Percentiles rank a stretch among this genome's conserved stretches.
phyloP scores from a whole-genome alignment of 2,797 vertebrate species.

The Morus bassanus region DNA sequence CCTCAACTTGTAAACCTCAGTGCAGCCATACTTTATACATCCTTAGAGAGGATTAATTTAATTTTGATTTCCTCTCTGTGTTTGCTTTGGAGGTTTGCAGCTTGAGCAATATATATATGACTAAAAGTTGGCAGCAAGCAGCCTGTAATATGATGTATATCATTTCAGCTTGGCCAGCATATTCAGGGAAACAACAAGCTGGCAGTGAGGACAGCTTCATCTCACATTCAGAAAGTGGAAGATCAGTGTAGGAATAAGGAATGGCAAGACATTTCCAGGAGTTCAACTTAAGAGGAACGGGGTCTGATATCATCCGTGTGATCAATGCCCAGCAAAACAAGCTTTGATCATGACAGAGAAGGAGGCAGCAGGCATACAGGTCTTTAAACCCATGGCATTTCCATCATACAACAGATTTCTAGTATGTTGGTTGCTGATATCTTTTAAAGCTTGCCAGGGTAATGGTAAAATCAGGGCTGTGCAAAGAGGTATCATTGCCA shows the following conservation, averaged over 20 bases:
- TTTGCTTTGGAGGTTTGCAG: slow-evolving; percentile 73
- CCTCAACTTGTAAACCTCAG: not conserved
- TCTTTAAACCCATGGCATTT: not conserved
- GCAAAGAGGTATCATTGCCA: not conserved
- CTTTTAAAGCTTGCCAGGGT: not conserved
- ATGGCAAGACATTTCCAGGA: not conserved
- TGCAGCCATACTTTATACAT: slow-evolving; percentile 59
- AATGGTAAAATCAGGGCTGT: not conserved
- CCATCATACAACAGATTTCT: not conserved
- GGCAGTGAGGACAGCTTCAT: not conserved
- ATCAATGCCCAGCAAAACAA: not conserved
- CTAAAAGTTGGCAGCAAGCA: slow-evolving; percentile 55
- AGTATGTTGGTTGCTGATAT: not conserved
- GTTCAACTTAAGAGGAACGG: not conserved
- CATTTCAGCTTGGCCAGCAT: slow-evolving; percentile 2
- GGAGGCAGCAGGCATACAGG: not conserved
- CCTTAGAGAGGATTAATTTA: slow-evolving; percentile 75
- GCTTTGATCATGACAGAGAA: not conserved
- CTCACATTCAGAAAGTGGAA: slow-evolving; percentile 9
- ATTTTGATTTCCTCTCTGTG: slow-evolving; percentile 70
- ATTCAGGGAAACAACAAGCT: slow-evolving; percentile 29
- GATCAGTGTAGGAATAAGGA: not conserved
- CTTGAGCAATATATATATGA: slow-evolving; percentile 15
- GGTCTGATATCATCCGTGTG: not conserved
- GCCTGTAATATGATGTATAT: slow-evolving; percentile 49